These are phyloP conservation scores for Thalassophryne amazonica DNA, from an alignment of 2,797 vertebrate genomes.

Conservation along the genomic window DNA sequence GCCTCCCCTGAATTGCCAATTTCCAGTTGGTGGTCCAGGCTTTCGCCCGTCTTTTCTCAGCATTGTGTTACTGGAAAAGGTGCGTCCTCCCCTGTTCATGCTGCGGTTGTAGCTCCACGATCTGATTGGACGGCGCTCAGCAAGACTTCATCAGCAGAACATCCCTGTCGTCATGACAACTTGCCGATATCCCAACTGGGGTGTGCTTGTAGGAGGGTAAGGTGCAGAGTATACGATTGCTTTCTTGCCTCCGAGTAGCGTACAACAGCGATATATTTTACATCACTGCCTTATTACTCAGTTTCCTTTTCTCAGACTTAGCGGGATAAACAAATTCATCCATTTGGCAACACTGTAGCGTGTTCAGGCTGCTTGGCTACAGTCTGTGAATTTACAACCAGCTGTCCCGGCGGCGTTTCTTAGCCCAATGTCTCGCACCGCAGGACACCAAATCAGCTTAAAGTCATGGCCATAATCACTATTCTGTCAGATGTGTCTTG, in stretches of 20 bases:
- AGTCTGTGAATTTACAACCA: conserved; percentile 40
- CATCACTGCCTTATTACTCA: conserved; percentile 80
- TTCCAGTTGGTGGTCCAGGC: conserved; percentile 89
- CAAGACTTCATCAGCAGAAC: conserved; percentile 97
- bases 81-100: conserved; percentile 96
- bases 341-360: conserved; percentile 34
- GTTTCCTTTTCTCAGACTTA: conserved; percentile 30
- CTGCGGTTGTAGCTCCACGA: conserved; percentile 94
- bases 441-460: conserved; percentile 72
- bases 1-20: conserved; percentile 83
- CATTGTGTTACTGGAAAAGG: conserved; percentile 95
- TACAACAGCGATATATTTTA: conserved; percentile 77
- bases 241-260: conserved; percentile 76
- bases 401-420: conserved; percentile 64
- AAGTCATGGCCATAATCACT: conserved; percentile 49
- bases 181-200: conserved; percentile 86
- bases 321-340: conserved; percentile 60
- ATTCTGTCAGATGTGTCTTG: conserved; percentile 38
- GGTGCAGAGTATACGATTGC: conserved; percentile 47
- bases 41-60: conserved; percentile 89
- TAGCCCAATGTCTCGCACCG: conserved; percentile 63
- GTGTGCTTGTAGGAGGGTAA: conserved; percentile 67
- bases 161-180: conserved; percentile 99
- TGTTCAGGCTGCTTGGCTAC: conserved; percentile 28
- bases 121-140: conserved; percentile 96